Evolutionary conservation across 2,797 vertebrate species (phyloP), one percentile per base, ranked within the genome.

Genomic region (Artibeus lituratus): DNA sequence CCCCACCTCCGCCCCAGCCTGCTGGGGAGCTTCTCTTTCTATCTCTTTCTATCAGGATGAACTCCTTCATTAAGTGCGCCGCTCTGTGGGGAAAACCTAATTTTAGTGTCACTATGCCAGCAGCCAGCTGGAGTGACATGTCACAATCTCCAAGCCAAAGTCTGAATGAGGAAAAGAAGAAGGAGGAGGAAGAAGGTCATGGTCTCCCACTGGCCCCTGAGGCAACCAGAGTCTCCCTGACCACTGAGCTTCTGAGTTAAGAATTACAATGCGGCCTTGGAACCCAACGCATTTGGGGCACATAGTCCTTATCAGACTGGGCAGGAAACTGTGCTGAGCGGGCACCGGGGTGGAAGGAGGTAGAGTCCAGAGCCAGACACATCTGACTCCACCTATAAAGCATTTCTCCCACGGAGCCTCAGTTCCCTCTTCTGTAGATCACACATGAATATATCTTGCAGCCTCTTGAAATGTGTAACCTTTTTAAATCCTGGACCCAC

Each of bases 21-120:
- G 94, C 96, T 35, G 39, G 76, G 53, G 88, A 73, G 88, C 47
- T 76, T 92, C 65, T 12, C 49, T 22, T 55, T 55, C 67, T 77
- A 65, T 92, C 65, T 12, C 49, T 22, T 55, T 55, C 67, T 77
- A 70, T 69, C 55, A 44, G 94, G 85, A 88, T n/a, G 69, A 83
- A 82, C 77, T 84, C 87, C 70, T 93, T 94, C 96, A 39, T 88
- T 92, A 96, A 94, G 49, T 42, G 72, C 29, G 37, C 74, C 18
- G 37, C 57, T 96, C 95, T 87, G 22, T 3, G 11, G 94, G 96
- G 97, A 78, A 59, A 95, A 87, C 91, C 92, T 95, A 70, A 96
- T 88, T 96, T 97, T 96, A 95, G 80, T 73, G 93, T 92, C 55
- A 77, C 26, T 0, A 5, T 1, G 22, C 94, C 90, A 83, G 92